These are phyloP conservation scores for Nesogale talazaci DNA, from an alignment of 2,113 vertebrate genomes.

Conservation along the genomic window DNA sequence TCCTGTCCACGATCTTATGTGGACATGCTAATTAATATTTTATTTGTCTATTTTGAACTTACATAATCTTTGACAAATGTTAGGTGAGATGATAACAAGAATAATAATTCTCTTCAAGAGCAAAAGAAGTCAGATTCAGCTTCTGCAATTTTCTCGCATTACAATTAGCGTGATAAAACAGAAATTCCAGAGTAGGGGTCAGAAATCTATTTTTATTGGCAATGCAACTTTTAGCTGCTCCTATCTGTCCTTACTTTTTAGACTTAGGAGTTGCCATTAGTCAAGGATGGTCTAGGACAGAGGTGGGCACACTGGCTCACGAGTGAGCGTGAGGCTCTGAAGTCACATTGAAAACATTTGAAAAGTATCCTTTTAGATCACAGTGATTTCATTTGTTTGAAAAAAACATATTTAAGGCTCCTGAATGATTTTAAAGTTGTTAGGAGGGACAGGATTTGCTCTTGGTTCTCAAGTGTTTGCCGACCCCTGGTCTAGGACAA, in stretches of 20 bases:
- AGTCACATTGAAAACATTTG: too few relatives aligned
- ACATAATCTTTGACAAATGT: not conserved
- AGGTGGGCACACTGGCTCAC: too few relatives aligned
- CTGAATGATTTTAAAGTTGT: too few relatives aligned
- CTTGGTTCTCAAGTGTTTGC: too few relatives aligned
- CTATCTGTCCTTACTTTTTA: not conserved
- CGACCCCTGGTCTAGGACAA: not conserved
- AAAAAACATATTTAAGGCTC: too few relatives aligned
- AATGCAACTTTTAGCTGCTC: not conserved
- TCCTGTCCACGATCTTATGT: not conserved
- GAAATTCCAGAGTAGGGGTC: not conserved
- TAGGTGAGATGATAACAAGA: not conserved
- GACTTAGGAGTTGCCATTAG: not conserved
- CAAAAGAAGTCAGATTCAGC: not conserved
- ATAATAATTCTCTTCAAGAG: not conserved
- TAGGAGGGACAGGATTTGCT: too few relatives aligned
- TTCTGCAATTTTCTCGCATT: not conserved
- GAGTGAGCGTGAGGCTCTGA: too few relatives aligned
- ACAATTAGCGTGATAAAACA: not conserved
- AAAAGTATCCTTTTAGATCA: too few relatives aligned
- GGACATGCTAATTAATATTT: conserved; percentile 17
- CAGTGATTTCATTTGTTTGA: too few relatives aligned
- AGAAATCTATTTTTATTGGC: not conserved
- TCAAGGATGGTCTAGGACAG: not conserved
- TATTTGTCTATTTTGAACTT: not conserved